Conservation (phyloP, 2,888 invertebrate genomes). For the Coelinius sp. region DNA sequence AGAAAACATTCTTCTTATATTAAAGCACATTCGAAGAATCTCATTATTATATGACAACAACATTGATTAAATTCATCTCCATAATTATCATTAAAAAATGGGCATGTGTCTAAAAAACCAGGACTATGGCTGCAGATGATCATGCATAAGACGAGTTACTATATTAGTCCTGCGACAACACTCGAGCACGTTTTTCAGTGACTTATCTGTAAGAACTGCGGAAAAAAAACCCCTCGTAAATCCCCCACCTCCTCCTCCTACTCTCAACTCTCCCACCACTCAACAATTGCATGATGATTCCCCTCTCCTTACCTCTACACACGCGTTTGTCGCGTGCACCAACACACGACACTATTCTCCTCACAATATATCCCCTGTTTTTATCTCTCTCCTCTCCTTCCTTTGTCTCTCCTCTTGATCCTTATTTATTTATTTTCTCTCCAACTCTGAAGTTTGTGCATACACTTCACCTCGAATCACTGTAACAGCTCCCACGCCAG, state of each 20-base stretch:
- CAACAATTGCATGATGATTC: too few relatives aligned
- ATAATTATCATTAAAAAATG: neutral
- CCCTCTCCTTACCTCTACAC: constrained; percentile 32
- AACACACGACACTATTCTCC: constrained; percentile 34
- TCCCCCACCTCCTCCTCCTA: neutral
- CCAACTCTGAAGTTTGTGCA: neutral
- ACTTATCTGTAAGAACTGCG: neutral
- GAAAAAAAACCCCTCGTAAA: too few relatives aligned
- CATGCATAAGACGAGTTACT: constrained; percentile 34
- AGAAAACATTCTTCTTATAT: too few relatives aligned
- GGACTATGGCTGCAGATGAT: constrained; percentile 9
- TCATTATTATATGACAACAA: too few relatives aligned
- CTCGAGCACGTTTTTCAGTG: constrained; percentile 32
- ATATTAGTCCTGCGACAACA: constrained; percentile 32
- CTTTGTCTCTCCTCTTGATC: neutral
- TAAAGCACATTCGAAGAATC: too few relatives aligned
- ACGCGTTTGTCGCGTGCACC: constrained; percentile 37
- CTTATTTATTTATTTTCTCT: neutral
- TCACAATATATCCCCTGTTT: neutral
- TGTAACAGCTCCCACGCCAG: constrained; percentile 32
- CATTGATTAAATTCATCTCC: too few relatives aligned
- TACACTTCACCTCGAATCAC: constrained; percentile 16
- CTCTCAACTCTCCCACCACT: too few relatives aligned
- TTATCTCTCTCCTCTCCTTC: neutral
- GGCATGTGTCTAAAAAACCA: neutral